Conservation (phyloP, 2,888 invertebrate species). For the Barypeithes pellucidus region DNA sequence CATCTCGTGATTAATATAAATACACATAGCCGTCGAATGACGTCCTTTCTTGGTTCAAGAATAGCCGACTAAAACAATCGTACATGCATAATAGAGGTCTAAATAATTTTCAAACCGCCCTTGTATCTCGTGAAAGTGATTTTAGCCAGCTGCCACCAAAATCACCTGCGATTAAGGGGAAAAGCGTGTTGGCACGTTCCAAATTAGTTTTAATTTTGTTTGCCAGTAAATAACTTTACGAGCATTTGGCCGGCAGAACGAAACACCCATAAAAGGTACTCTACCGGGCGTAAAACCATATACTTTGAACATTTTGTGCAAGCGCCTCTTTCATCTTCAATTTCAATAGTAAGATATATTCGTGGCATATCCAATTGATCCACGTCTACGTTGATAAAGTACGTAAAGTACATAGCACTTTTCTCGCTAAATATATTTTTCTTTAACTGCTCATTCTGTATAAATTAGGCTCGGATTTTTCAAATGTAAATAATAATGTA, state of each 20-base stretch:
- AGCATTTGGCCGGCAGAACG: background rate
- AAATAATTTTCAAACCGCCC: background rate
- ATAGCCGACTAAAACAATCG: too few relatives aligned
- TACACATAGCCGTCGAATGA: too few relatives aligned
- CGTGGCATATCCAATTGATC: background rate
- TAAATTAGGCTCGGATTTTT: too few relatives aligned
- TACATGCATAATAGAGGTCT: too few relatives aligned
- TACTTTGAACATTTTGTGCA: background rate
- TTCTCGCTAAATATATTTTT: too few relatives aligned
- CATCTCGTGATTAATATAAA: too few relatives aligned
- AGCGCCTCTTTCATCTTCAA: background rate
- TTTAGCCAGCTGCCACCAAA: conserved; percentile 31
- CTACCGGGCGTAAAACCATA: conserved; percentile 2
- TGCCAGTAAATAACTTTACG: conserved; percentile 30
- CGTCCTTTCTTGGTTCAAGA: too few relatives aligned
- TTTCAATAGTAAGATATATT: background rate
- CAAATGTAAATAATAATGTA: too few relatives aligned
- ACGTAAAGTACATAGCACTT: too few relatives aligned
- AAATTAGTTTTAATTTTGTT: conserved; percentile 42
- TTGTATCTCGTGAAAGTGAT: conserved; percentile 27
- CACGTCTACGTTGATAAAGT: too few relatives aligned
- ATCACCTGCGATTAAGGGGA: conserved; percentile 39
- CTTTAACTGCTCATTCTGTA: too few relatives aligned
- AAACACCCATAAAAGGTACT: background rate
- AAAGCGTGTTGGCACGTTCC: conserved; percentile 23